Conservation (phyloP, 2,113 vertebrate genomes). For the Terrapene triunguis region DNA sequence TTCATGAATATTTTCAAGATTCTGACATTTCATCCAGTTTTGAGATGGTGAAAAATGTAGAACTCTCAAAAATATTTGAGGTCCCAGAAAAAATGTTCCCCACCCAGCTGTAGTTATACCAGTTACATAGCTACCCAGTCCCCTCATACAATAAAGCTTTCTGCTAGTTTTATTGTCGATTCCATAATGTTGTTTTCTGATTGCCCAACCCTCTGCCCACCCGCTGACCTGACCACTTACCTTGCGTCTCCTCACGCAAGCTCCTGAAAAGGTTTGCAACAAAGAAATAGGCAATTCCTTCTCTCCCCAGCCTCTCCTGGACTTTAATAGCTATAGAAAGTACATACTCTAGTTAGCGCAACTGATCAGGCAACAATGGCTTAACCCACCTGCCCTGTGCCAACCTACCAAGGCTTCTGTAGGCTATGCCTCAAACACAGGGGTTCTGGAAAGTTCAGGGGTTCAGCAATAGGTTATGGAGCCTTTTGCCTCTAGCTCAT, state of each 20-base stretch:
- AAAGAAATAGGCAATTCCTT: not conserved
- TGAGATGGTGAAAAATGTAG: not conserved
- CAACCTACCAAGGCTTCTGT: not conserved
- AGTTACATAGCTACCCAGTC: not conserved
- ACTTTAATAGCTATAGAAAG: accelerated
- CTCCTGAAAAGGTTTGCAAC: conserved; percentile 40
- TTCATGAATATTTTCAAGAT: not conserved
- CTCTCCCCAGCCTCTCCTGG: not conserved
- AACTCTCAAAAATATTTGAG: not conserved
- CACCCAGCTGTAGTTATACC: not conserved
- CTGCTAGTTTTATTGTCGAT: accelerated
- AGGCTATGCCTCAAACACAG: not conserved
- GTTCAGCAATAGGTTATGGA: not conserved
- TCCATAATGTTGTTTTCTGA: conserved; percentile 54
- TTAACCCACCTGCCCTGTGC: not conserved
- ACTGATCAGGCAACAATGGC: not conserved
- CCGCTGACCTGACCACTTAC: conserved; percentile 37
- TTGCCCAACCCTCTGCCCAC: not conserved
- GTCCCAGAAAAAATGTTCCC: not conserved
- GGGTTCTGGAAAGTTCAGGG: no score
- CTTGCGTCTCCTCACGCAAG: accelerated
- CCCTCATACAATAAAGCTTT: accelerated
- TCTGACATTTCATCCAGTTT: not conserved
- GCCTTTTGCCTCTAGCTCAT: not conserved
- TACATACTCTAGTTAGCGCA: accelerated